Percentiles rank a stretch among this genome's conserved stretches.
Conservation (phyloP, 2,888 invertebrate genomes). For the Drosophila flavopinicola region DNA sequence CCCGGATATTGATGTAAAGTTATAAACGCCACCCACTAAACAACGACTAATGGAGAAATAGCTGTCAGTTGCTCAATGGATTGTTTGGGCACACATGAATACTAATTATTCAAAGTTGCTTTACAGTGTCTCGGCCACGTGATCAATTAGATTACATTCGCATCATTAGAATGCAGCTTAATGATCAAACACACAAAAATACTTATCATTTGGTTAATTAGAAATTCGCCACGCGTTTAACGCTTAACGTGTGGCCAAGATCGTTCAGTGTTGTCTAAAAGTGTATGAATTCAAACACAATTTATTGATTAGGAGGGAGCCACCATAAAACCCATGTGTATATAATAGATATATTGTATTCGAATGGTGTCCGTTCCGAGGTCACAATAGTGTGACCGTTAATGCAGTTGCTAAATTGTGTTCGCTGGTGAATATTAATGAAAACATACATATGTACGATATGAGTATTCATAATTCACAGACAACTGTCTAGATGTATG, state of each 20-base stretch:
- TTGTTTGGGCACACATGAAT: too few species aligned
- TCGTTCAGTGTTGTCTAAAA: conserved; percentile 19
- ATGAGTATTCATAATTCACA: conserved; percentile 6
- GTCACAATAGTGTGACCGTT: conserved; percentile 54
- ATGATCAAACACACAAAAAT: conserved; percentile 1
- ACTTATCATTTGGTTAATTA: conserved; percentile 30
- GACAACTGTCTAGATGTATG: background rate
- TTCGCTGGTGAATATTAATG: conserved; percentile 60
- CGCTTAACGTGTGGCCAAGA: conserved; percentile 28
- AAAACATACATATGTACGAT: conserved; percentile 18
- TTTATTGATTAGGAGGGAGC: conserved; percentile 38
- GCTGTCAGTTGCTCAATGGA: too few species aligned
- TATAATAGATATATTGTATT: conserved; percentile 16
- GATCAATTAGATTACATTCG: conserved; percentile 21
- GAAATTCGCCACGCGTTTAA: conserved; percentile 35
- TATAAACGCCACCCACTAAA: conserved; percentile 37
- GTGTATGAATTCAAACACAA: conserved; percentile 38
- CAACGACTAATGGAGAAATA: too few species aligned
- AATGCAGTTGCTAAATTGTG: conserved; percentile 61
- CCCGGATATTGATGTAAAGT: conserved; percentile 68
- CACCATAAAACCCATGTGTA: conserved; percentile 13
- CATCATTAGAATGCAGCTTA: conserved; percentile 30
- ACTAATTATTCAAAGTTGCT: conserved; percentile 1
- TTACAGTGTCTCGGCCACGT: conserved; percentile 49
- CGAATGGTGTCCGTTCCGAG: conserved; percentile 41